phyloP scores from a whole-genome alignment of 2,888 invertebrate species.

The Clunio marinus region DNA sequence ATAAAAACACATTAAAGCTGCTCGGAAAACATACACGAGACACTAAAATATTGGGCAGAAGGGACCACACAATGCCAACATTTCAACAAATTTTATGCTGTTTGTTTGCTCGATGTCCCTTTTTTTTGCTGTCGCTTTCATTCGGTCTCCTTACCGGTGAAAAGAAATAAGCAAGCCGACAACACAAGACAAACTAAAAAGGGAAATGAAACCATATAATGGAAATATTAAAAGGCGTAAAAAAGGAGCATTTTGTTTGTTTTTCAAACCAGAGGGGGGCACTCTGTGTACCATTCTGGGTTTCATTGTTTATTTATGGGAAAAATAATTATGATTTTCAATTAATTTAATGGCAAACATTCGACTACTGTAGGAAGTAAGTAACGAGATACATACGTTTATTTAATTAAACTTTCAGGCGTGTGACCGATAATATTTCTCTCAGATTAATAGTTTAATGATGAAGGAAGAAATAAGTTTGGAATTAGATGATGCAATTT shows the following conservation, averaged over 20 bases:
- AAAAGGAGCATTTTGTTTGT: constrained; percentile 27
- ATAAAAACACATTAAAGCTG: constrained; percentile 22
- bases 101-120: neutral
- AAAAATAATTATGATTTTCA: constrained; percentile 28
- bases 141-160: constrained; percentile 6
- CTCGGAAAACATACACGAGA: neutral
- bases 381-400: neutral
- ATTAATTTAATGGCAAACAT: constrained; percentile 11
- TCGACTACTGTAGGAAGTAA: no score
- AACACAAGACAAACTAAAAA: constrained; percentile 6
- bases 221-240: constrained; percentile 30
- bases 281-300: neutral
- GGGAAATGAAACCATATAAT: constrained; percentile 9
- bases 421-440: neutral
- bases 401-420: constrained; percentile 10
- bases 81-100: constrained; percentile 20
- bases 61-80: constrained; percentile 20
- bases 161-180: no score
- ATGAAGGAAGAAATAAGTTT: no score
- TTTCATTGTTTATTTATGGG: constrained; percentile 23
- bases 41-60: constrained; percentile 22
- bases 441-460: no score
- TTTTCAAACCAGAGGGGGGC: neutral
- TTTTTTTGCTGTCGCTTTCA: neutral
- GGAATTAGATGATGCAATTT: no score